Evolutionary conservation across 92 coral and sea anemone species (phyloP).

Genomic region (Scolanthus callimorphus): DNA sequence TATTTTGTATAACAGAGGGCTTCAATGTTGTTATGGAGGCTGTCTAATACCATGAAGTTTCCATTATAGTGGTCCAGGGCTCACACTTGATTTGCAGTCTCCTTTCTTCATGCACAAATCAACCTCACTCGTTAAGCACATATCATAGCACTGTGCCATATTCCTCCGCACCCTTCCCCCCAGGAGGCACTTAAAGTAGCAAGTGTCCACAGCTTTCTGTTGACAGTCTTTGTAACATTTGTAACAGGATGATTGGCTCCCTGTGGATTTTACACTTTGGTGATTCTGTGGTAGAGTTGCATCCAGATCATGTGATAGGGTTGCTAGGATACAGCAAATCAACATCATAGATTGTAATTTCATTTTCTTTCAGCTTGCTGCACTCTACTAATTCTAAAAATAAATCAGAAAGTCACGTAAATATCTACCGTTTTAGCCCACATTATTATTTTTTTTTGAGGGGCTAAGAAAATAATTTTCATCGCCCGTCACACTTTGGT

Average conservation of each 20-base stretch:
- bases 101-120: conserved; percentile 12
- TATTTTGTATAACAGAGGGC: too few relatives aligned
- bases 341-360: conserved; percentile 6
- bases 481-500: too few relatives aligned
- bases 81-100: conserved; percentile 14
- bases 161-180: conserved; percentile 2
- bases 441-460: too few relatives aligned
- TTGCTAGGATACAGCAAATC: conserved; percentile 5
- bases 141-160: conserved; percentile 10
- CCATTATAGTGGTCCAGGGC: too few relatives aligned
- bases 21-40: too few relatives aligned
- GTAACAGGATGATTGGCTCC: conserved; percentile 3
- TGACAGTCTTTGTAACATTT: conserved; percentile 18
- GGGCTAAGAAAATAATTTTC: too few relatives aligned
- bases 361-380: not conserved
- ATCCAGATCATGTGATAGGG: conserved; percentile 10
- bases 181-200: conserved; percentile 17
- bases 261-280: too few relatives aligned
- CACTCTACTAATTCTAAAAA: too few relatives aligned
- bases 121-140: conserved; percentile 6
- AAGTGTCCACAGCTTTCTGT: conserved; percentile 13
- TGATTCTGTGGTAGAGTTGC: not conserved
- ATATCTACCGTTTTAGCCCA: too few relatives aligned
- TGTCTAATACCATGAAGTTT: too few relatives aligned
- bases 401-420: too few relatives aligned